Conservation (phyloP, 30 jellyfish, hydroid and myxozoan genomes). For the Aurelia sp. region DNA sequence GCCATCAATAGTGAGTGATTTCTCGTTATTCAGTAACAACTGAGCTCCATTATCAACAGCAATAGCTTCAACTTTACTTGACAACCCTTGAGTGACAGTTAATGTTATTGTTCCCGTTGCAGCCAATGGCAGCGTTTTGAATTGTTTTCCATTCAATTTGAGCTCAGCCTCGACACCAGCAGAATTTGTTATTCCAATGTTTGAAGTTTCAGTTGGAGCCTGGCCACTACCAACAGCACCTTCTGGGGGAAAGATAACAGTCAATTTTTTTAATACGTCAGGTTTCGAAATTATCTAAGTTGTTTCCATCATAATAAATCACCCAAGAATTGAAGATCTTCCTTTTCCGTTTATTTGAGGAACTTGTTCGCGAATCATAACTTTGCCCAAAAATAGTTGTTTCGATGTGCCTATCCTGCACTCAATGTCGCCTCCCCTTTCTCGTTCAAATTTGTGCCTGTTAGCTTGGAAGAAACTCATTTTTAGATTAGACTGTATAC, state of each 20-base stretch:
- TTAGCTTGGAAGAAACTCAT: not conserved
- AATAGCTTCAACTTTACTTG: constrained; percentile 66
- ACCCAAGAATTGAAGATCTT: no score
- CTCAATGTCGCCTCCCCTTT: not conserved
- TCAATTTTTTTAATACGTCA: not conserved
- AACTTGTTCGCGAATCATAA: no score
- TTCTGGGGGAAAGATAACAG: not conserved
- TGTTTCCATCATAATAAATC: not conserved
- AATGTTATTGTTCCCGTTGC: constrained; percentile 63
- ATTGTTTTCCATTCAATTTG: constrained; percentile 61
- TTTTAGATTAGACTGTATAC: no score
- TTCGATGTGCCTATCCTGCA: no score
- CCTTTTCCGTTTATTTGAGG: no score
- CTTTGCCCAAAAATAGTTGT: no score
- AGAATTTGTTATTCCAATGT: constrained; percentile 47
- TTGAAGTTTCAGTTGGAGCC: constrained; percentile 8
- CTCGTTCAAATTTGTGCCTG: not conserved
- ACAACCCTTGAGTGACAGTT: constrained; percentile 24
- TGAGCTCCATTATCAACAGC: constrained; percentile 50
- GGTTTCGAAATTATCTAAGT: not conserved
- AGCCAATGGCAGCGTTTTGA: constrained; percentile 67
- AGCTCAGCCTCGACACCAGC: constrained; percentile 89
- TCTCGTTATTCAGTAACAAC: constrained; percentile 56
- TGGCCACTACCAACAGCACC: constrained; percentile 9
- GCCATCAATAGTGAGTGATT: constrained; percentile 14